Conservation (phyloP, 2,113 vertebrate genomes). For the Seriola rivoliana region DNA sequence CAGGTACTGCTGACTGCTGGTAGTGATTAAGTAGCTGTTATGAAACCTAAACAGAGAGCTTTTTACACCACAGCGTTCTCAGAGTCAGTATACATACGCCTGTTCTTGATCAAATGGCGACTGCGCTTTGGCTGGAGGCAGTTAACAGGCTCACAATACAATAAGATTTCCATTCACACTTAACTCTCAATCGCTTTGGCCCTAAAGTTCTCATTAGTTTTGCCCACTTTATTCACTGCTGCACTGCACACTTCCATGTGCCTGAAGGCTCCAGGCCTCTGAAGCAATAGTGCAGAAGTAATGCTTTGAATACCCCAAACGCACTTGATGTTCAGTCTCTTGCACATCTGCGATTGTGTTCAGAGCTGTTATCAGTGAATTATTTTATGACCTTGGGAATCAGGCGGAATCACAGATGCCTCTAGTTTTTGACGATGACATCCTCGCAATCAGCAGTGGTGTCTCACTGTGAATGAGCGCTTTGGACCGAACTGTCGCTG, state of each 20-base stretch:
- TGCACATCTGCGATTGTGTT: conserved; percentile 78
- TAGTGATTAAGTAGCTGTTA: conserved; percentile 37
- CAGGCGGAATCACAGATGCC: conserved; percentile 69
- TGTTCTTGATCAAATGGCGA: conserved; percentile 41
- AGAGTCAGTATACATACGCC: background rate
- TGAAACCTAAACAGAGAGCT: conserved; percentile 2
- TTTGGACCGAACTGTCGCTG: conserved; percentile 55
- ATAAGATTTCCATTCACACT: conserved; percentile 59
- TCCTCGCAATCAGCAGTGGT: conserved; percentile 47
- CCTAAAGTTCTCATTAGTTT: conserved; percentile 69
- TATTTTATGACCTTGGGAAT: conserved; percentile 76
- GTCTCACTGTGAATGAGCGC: conserved; percentile 43
- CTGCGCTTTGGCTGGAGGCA: conserved; percentile 44
- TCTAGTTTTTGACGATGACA: conserved; percentile 55
- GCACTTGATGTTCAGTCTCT: conserved; percentile 69
- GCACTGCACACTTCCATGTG: conserved; percentile 65
- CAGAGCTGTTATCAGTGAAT: conserved; percentile 68
- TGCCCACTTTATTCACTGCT: conserved; percentile 51
- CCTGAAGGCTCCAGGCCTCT: conserved; percentile 63
- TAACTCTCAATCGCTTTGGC: conserved; percentile 58
- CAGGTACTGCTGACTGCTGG: background rate
- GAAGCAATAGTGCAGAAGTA: conserved; percentile 76
- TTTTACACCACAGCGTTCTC: conserved; percentile 24
- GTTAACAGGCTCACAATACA: conserved; percentile 49
- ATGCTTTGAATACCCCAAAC: conserved; percentile 72